Evolutionary conservation across 2,888 invertebrate genomes (phyloP), one percentile per base, ranked within the genome.

Genomic region (Nasonia oneida): DNA sequence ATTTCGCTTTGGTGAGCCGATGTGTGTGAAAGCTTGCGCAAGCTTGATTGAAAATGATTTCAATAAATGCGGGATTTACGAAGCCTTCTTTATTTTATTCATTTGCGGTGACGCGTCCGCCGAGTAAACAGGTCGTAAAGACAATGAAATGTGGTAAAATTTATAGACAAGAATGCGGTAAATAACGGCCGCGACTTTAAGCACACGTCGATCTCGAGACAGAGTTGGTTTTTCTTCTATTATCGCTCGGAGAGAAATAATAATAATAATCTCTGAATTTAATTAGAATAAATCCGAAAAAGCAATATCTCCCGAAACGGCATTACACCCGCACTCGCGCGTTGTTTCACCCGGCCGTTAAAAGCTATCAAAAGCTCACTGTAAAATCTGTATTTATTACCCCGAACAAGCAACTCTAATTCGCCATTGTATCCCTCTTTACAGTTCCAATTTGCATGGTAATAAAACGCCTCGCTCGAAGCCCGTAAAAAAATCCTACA

Each of bases 71-170:
- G 2, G 42, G 42, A 42, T 42, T 42, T 42, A 42, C 15, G 57
- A 57, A 3, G 57, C 0, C 57, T 57, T 57, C 6, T 57, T n/a
- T 57, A n/a, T 57, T 57, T 57, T 1, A 29, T 57, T 42, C 42
- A 57, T 57, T 18, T 18, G 3, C 15, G 4, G 6, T 57, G 57
- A 57, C 15, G 57, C 57, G n/a, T 57, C 18, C 15, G n/a, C 2
- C 57, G 15, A n/a, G n/a, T 57, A 57, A 57, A 57, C 57, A 57
- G n/a, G n/a, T n/a, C 57, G n/a, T 57, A 57, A 57, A 57, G n/a
- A 57, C n/a, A 57, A 57, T 15, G n/a, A 57, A 57, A 3, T 67
- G 33, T 67, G 33, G 12, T 64, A 29, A 64, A 42, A 8, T 42
- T 42, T 42, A 42, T 37, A 37, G 57, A 0, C n/a, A 8, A 14